These are phyloP conservation scores for Phrynosoma platyrhinos DNA, from an alignment of 2,113 vertebrate genomes.

Conservation along the genomic window DNA sequence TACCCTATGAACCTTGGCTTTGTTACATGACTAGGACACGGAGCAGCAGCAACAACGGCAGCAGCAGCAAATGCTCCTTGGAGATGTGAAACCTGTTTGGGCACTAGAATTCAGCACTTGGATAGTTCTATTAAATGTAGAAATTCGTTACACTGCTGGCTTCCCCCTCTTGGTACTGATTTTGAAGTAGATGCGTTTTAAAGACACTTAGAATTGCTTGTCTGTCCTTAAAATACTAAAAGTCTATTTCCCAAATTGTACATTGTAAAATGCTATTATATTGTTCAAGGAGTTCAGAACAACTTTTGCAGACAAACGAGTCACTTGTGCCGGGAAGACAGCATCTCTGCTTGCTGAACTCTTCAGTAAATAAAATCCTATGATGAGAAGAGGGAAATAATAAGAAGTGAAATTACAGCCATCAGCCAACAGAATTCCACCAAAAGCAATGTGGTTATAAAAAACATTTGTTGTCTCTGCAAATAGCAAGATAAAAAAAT, in stretches of 20 bases:
- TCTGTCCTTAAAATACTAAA: neutral
- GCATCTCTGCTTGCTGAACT: neutral
- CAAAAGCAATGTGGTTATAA: neutral
- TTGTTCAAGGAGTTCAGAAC: neutral
- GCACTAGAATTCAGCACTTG: too few species aligned
- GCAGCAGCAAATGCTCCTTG: too few species aligned
- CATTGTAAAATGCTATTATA: neutral
- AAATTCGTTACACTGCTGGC: too few species aligned
- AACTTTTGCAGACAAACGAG: neutral
- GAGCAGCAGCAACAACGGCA: too few species aligned
- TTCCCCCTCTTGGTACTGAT: too few species aligned
- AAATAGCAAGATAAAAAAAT: neutral
- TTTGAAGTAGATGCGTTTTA: neutral
- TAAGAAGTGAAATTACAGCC: neutral
- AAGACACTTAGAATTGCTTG: neutral
- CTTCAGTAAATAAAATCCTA: neutral
- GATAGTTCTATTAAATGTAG: too few species aligned
- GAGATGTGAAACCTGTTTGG: too few species aligned
- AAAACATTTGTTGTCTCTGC: slow-evolving; percentile 2
- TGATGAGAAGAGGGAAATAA: neutral
- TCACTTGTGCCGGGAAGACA: neutral
- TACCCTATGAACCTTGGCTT: neutral
- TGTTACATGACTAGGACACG: neutral
- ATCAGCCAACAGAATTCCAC: neutral
- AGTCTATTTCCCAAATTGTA: neutral